A percentile compares a stretch with the other conserved stretches of the same genome.
phyloP scores from a whole-genome alignment of 2,888 invertebrate genomes.

The Drosophila diplacantha region DNA sequence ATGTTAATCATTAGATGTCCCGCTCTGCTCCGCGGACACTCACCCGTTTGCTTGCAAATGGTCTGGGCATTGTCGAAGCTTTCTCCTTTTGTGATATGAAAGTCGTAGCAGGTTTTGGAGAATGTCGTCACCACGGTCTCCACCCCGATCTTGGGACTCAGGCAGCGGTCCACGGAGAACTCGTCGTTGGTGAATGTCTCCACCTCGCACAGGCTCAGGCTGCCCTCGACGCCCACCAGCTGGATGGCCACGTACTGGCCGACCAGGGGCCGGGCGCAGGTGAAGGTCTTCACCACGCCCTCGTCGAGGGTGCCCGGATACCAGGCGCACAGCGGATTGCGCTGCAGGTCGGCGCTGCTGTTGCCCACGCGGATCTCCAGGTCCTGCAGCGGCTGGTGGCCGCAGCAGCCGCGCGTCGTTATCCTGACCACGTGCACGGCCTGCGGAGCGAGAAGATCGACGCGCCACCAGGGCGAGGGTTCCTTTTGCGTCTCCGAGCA shows the following conservation, averaged over 20 bases:
- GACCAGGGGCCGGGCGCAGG: constrained; percentile 89
- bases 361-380: constrained; percentile 94
- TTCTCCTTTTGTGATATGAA: constrained; percentile 88
- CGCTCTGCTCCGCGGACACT: constrained; percentile 64
- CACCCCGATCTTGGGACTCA: constrained; percentile 85
- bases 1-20: constrained; percentile 4
- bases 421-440: constrained; percentile 91
- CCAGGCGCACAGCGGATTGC: constrained; percentile 95
- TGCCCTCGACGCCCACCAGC: constrained; percentile 93
- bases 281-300: constrained; percentile 93
- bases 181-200: constrained; percentile 95
- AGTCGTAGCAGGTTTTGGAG: constrained; percentile 92
- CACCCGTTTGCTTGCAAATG: constrained; percentile 86
- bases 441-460: constrained; percentile 90
- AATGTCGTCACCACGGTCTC: constrained; percentile 90
- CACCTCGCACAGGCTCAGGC: constrained; percentile 92
- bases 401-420: constrained; percentile 84
- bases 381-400: constrained; percentile 92
- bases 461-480: constrained; percentile 95
- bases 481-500: constrained; percentile 94
- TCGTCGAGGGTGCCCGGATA: constrained; percentile 95
- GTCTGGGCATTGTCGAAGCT: constrained; percentile 89
- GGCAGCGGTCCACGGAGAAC: constrained; percentile 91
- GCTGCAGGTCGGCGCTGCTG: constrained; percentile 90
- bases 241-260: constrained; percentile 94